Evolutionary conservation across 2,113 vertebrate genomes (phyloP), one percentile per base, ranked within the genome.

Genomic region (Atherinomorus stipes): DNA sequence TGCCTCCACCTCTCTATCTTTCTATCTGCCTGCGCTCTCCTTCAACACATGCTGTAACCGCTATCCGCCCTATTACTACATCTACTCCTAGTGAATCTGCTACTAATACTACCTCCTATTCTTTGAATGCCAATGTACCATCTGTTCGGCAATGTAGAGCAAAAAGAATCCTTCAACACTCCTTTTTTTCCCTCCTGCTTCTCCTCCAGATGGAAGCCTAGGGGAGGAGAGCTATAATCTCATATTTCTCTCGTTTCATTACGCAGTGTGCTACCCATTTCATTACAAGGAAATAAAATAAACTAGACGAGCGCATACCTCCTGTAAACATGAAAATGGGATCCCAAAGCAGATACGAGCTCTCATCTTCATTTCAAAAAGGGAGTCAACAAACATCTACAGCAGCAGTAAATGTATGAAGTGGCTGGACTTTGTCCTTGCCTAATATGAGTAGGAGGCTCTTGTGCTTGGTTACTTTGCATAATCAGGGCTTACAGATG

Each of bases 261-360:
- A 71, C 13, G 10, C 69, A 40, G 44, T 64, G 67, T 11, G 45
- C 50, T 69, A 54, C 64, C 74, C 52, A 70, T 84, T 88, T 85
- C 49, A 86, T 85, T 85, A 76, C 50, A 42, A 71, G 45, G 70
- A 65, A 74, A 91, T 86, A 54, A 81, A 81, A 83, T 57, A 37
- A 85, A 73, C 64, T 15, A 70, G 58, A 73, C 26, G 44, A 58
- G 59, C 52, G 40, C 38, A 57, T 44, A 57, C 21, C 34, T 47
- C 52, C 50, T 37, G 44, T 88, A 80, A 81, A 83, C 34, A 61
- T 26, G 15, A 64, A 75, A 77, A 70, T 57, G 11, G 51, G 57
- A 7, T 86, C 63, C 75, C 62, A 42, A 26, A 78, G 70, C 74
- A 84, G 38, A 63, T 45, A 42, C 66, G 61, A 68, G 78, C 70